Evolutionary conservation across 35 echinoderm and acorn worm species (phyloP).

Genomic region (Apostichopus parvimensis): DNA sequence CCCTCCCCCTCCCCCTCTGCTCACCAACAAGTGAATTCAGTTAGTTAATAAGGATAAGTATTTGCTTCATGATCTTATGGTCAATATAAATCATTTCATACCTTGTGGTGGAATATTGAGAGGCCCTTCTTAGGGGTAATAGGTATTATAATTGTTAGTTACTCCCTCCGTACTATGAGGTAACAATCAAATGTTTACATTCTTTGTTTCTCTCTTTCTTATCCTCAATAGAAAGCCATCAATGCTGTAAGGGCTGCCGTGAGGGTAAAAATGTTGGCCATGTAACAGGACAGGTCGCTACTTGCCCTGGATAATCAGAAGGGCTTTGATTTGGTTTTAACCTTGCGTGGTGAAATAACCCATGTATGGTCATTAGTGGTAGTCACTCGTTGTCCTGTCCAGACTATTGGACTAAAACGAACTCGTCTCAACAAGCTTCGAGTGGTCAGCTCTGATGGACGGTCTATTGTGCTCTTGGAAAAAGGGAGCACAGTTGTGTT

Average conservation of each 20-base stretch:
- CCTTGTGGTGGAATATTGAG: too few relatives aligned
- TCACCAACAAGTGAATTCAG: too few relatives aligned
- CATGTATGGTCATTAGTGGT: slow-evolving; percentile 46
- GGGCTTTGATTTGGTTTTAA: slow-evolving; percentile 28
- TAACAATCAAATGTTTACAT: too few relatives aligned
- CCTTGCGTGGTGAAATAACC: slow-evolving; percentile 34
- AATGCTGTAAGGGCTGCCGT: slow-evolving; percentile 48
- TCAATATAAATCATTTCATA: too few relatives aligned
- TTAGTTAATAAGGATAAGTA: too few relatives aligned
- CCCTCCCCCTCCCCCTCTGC: too few relatives aligned
- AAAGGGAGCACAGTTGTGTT: slow-evolving; percentile 8
- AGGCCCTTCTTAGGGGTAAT: too few relatives aligned
- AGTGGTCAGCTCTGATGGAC: slow-evolving; percentile 26
- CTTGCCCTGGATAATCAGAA: not conserved
- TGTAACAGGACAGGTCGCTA: not conserved
- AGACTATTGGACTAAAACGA: slow-evolving; percentile 16
- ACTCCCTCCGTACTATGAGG: too few relatives aligned
- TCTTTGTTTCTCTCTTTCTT: not conserved
- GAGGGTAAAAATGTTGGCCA: slow-evolving; percentile 42
- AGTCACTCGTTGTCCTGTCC: slow-evolving; percentile 39
- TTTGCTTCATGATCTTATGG: too few relatives aligned
- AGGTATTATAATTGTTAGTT: too few relatives aligned
- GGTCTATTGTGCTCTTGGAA: slow-evolving; percentile 3
- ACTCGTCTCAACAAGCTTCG: not conserved
- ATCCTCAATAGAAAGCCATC: slow-evolving; percentile 35